Conservation (phyloP, 1,140 invertebrate genomes). For the Tetramorium simillimum region DNA sequence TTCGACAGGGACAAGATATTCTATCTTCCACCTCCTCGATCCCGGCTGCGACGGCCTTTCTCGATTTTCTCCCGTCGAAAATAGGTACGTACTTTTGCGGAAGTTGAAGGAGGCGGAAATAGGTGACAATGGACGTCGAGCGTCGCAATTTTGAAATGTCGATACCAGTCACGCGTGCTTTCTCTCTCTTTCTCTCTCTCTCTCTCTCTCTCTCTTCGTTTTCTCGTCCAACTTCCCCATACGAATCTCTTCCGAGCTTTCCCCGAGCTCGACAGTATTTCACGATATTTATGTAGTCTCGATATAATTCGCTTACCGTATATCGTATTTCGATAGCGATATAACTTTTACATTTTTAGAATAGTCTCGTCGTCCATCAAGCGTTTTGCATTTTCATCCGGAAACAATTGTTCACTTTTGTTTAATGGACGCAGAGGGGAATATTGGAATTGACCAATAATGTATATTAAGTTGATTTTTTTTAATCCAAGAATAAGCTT, state of each 20-base stretch:
- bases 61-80: constrained; percentile 52
- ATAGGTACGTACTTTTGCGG: constrained; percentile 24
- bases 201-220: constrained; percentile 7
- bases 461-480: neutral
- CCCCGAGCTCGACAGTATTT: neutral
- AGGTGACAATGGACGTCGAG: constrained; percentile 74
- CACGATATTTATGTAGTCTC: constrained; percentile 41
- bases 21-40: constrained; percentile 23
- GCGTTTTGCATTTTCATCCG: neutral
- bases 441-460: neutral
- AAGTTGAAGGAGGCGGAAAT: constrained; percentile 50
- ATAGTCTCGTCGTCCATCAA: neutral
- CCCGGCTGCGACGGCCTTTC: constrained; percentile 15
- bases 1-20: constrained; percentile 55
- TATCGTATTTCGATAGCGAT: constrained; percentile 46
- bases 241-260: constrained; percentile 42
- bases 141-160: constrained; percentile 77
- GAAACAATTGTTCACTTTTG: neutral
- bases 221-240: neutral
- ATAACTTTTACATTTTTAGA: neutral
- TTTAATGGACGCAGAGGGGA: neutral
- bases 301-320: constrained; percentile 73
- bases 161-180: constrained; percentile 72
- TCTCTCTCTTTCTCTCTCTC: constrained; percentile 17
- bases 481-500: neutral